Percentiles rank a stretch among this genome's conserved stretches.
These are phyloP conservation scores for Acanthornis magna DNA, from an alignment of 2,797 vertebrate species.

Conservation along the genomic window DNA sequence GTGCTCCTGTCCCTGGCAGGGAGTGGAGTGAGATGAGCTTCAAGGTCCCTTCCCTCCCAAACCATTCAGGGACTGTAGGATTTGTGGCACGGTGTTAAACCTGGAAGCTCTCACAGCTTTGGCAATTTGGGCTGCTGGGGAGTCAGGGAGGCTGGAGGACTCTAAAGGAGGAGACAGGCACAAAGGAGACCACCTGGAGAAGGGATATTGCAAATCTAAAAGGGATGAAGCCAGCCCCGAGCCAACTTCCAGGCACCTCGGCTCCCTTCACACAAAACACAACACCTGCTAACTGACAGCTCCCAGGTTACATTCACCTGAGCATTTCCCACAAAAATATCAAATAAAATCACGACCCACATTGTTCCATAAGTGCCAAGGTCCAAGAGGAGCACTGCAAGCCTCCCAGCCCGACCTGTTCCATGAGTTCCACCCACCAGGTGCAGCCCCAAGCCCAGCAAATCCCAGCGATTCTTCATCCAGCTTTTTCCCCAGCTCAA, in stretches of 20 bases:
- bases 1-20: no score
- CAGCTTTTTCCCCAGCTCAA: not conserved
- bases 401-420: not conserved
- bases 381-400: not conserved
- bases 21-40: not conserved
- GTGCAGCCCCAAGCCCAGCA: not conserved
- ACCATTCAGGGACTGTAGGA: no score
- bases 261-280: not conserved
- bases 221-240: not conserved
- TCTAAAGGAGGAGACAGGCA: not conserved
- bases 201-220: not conserved
- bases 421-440: not conserved
- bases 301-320: not conserved
- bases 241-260: not conserved
- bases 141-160: not conserved
- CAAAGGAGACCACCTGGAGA: not conserved
- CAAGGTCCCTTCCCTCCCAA: not conserved
- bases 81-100: not conserved
- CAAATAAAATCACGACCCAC: not conserved
- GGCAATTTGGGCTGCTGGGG: not conserved
- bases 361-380: accelerated
- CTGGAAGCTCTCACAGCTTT: not conserved
- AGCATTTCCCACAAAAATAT: not conserved
- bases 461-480: not conserved
- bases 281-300: not conserved